Conservation (phyloP, 2,797 vertebrate genomes). For the Ceryle rudis region DNA sequence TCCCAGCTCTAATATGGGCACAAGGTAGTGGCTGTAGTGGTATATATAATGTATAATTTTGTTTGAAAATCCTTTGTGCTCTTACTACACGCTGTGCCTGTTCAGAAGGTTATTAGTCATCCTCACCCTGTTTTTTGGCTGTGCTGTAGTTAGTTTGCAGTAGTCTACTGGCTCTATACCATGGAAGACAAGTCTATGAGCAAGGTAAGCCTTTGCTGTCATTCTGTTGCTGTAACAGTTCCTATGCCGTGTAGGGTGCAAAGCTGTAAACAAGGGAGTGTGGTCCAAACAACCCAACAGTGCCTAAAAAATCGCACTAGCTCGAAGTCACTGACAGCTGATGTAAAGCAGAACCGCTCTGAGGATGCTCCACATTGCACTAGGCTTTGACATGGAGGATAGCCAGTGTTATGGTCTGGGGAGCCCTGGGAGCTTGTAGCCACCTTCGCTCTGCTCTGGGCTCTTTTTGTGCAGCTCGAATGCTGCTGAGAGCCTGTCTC, state of each 20-base stretch:
- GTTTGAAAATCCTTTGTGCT: neutral
- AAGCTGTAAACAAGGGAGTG: neutral
- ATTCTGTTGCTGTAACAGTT: neutral
- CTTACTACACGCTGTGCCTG: neutral
- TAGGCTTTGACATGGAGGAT: neutral
- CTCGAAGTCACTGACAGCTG: neutral
- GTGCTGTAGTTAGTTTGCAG: neutral
- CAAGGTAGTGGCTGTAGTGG: neutral
- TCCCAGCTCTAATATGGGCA: neutral
- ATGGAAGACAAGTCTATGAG: neutral
- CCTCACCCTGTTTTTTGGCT: neutral
- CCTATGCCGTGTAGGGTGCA: neutral
- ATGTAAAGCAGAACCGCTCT: neutral
- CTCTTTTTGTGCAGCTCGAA: neutral
- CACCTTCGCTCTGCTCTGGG: neutral
- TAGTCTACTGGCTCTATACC: neutral
- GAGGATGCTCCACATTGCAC: neutral
- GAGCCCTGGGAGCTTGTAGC: neutral
- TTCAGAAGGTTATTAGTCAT: neutral
- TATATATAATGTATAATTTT: neutral
- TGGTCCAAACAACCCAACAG: neutral
- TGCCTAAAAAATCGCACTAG: neutral
- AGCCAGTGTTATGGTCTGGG: neutral
- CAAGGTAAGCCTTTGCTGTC: neutral
- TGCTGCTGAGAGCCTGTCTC: neutral